A percentile compares a stretch with the other conserved stretches of the same genome.
Conservation (phyloP, 2,797 vertebrate species). For the Pangasius larnaudii region DNA sequence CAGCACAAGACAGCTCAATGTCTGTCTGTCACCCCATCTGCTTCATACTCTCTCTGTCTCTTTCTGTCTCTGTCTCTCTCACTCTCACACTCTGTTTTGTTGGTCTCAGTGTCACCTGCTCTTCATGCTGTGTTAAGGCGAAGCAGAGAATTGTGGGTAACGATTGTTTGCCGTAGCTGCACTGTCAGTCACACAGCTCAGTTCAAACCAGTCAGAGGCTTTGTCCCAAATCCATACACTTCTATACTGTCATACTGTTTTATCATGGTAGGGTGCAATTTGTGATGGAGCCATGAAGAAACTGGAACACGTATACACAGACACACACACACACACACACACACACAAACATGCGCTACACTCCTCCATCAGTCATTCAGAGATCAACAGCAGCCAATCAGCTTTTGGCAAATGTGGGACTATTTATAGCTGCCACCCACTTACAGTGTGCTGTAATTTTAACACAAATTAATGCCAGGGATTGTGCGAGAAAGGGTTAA, state of each 20-base stretch:
- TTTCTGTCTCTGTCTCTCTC: background rate
- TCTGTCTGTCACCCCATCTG: too few relatives aligned
- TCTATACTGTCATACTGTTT: conserved; percentile 4
- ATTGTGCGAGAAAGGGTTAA: conserved; percentile 11
- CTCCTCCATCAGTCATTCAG: conserved; percentile 21
- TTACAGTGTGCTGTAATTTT: conserved; percentile 48
- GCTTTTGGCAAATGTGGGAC: background rate
- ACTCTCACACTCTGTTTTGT: background rate
- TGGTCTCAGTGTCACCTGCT: background rate
- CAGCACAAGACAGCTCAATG: background rate
- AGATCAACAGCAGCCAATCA: conserved; percentile 21
- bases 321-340: background rate
- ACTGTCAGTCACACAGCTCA: background rate
- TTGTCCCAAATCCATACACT: background rate
- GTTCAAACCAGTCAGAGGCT: conserved; percentile 1
- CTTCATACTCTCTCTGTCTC: background rate
- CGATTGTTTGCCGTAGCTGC: background rate
- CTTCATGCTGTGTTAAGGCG: background rate
- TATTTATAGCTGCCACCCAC: conserved; percentile 33
- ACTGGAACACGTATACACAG: background rate
- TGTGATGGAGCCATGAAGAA: background rate
- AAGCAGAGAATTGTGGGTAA: conserved; percentile 6
- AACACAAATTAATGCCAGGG: background rate
- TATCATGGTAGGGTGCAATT: background rate
- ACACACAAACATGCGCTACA: background rate